Evolutionary conservation across 1,140 invertebrate genomes (phyloP), one percentile per base, ranked within the genome.

Genomic region (Mesaphorura yosii): DNA sequence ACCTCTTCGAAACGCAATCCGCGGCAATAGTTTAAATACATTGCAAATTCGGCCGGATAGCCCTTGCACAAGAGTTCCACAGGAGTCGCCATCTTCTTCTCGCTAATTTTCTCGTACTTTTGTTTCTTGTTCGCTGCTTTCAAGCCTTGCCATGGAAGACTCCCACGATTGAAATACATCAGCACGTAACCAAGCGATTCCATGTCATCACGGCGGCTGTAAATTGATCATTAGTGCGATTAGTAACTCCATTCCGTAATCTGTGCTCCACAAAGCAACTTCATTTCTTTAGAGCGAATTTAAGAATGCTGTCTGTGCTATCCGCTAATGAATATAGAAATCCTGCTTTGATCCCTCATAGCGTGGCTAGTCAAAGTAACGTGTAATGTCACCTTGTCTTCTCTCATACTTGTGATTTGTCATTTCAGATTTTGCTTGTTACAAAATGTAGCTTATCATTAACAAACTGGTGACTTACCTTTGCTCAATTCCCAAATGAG

Each of bases 1-100:
- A 83, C 80, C 70, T 97, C 93, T 69, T 96, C 92, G 72, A 97
- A 97, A 58, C 88, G 79, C 59, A 97, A 76, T 41, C 88, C 90
- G 71, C 91, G 83, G 70, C 88, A 91, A 73, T 96, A 97, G 74
- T 95, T 95, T 69, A 97, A 78, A 76, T 96, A 97, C 91, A 96
- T 96, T 41, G 89, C 82, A 75, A 97, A 97, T 75, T 97, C 93
- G 39, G 89, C 89, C 64, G 92, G 89, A 72, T 88, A 93, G 48
- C 88, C 84, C 76, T 90, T 93, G 76, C 89, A 94, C 51, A 95
- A 76, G 60, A 88, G 81, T 77, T 94, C 90, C 53, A 94, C 85
- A 31, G 90, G 86, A 15, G 90, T 94, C 23, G 89, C 90, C 89
- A 95, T 94, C 74, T 95, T 95, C 73, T 94, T 93, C 72, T 95